Evolutionary conservation across 2,113 vertebrate genomes (phyloP).

Genomic region (Psettodes erumei): DNA sequence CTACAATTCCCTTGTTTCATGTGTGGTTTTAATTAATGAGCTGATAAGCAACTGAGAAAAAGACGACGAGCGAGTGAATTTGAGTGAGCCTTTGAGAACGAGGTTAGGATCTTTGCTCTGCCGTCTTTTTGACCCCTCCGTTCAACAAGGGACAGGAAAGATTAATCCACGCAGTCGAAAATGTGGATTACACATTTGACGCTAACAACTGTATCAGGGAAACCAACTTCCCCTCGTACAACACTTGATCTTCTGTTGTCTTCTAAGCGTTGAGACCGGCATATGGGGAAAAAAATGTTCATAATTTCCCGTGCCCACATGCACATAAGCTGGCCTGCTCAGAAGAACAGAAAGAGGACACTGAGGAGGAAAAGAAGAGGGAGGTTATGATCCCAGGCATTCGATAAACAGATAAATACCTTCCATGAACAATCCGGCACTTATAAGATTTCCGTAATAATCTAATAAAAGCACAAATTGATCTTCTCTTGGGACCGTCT

Average conservation of each 20-base stretch:
- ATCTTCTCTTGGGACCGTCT: conserved; percentile 48
- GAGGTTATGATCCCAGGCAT: conserved; percentile 42
- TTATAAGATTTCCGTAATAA: conserved; percentile 71
- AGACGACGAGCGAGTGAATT: conserved; percentile 50
- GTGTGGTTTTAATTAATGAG: conserved; percentile 93
- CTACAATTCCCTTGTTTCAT: conserved; percentile 84
- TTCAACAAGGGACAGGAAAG: conserved; percentile 52
- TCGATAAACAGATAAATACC: conserved; percentile 73
- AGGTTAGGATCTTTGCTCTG: conserved; percentile 58
- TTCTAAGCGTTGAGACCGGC: not conserved
- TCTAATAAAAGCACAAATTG: conserved; percentile 73
- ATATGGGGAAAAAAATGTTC: not conserved
- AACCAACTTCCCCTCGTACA: not conserved
- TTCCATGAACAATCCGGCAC: conserved; percentile 53
- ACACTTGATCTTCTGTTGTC: not conserved
- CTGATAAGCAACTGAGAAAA: conserved; percentile 83
- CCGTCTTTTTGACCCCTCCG: conserved; percentile 45
- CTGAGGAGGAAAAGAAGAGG: conserved; percentile 8
- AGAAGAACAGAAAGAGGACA: conserved; percentile 15
- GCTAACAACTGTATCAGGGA: conserved; percentile 1
- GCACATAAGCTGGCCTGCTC: not conserved
- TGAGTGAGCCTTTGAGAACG: too few species aligned
- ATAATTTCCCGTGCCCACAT: not conserved
- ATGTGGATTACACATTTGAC: conserved; percentile 37
- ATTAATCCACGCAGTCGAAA: conserved; percentile 42